Percentiles rank a stretch among this genome's conserved stretches.
These are phyloP conservation scores for Drosophila nikananu DNA, from an alignment of 1,140 invertebrate genomes.

Conservation along the genomic window DNA sequence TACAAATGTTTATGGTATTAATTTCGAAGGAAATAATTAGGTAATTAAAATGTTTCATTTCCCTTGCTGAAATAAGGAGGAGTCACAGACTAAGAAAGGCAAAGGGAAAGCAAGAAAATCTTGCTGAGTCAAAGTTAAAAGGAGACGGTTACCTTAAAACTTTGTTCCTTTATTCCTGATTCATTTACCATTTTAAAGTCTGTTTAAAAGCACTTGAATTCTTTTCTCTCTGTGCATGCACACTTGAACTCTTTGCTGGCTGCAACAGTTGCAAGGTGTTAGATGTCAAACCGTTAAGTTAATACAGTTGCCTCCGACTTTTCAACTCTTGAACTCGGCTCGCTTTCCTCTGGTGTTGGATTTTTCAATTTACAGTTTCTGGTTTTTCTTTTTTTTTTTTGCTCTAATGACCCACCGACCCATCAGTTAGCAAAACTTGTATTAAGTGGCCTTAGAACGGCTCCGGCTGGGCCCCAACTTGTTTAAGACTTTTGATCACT, in stretches of 20 bases:
- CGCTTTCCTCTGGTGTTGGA: conserved; percentile 56
- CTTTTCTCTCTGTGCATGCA: conserved; percentile 2
- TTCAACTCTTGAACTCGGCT: conserved; percentile 63
- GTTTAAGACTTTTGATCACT: conserved; percentile 53
- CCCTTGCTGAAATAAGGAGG: too few species aligned
- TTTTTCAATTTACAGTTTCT: conserved; percentile 73
- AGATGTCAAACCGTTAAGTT: conserved; percentile 77
- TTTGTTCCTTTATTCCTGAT: not conserved
- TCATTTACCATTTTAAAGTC: not conserved
- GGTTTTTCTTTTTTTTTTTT: conserved; percentile 49
- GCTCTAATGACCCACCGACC: conserved; percentile 51
- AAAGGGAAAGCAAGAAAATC: too few species aligned
- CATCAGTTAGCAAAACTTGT: conserved; percentile 50
- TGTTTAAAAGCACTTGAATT: not conserved
- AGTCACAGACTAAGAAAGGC: too few species aligned
- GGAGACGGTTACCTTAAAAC: not conserved
- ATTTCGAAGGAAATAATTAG: too few species aligned
- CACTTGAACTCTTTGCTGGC: conserved; percentile 6
- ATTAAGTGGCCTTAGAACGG: conserved; percentile 40
- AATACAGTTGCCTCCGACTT: conserved; percentile 74
- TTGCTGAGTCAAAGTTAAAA: too few species aligned
- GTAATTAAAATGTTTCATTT: too few species aligned
- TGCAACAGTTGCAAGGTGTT: conserved; percentile 49
- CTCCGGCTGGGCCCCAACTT: conserved; percentile 3
- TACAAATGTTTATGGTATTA: too few species aligned